phyloP scores from a whole-genome alignment of 2,113 vertebrate species.

The Alectura lathami region DNA sequence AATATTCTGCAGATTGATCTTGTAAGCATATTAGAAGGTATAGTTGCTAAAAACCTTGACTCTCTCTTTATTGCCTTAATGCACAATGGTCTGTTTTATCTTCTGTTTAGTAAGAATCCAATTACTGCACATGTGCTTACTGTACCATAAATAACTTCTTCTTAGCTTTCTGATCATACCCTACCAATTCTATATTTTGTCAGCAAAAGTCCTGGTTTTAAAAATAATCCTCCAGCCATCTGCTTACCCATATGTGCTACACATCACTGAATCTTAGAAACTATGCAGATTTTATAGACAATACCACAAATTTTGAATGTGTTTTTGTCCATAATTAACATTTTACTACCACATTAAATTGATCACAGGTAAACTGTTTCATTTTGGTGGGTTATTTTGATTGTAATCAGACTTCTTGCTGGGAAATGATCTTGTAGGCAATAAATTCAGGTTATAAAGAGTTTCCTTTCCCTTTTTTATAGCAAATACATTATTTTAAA shows the following conservation, averaged over 20 bases:
- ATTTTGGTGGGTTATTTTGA: slow-evolving; percentile 75
- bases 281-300: slow-evolving; percentile 63
- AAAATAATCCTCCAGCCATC: slow-evolving; percentile 75
- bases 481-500: slow-evolving; percentile 73
- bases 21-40: not conserved
- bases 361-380: slow-evolving; percentile 74
- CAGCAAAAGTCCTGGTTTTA: slow-evolving; percentile 73
- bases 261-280: slow-evolving; percentile 64
- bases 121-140: slow-evolving; percentile 27
- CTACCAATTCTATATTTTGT: slow-evolving; percentile 72
- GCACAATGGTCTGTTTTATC: slow-evolving; percentile 14
- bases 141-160: slow-evolving; percentile 58
- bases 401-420: slow-evolving; percentile 66
- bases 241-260: slow-evolving; percentile 67
- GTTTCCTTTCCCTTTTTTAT: slow-evolving; percentile 10
- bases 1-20: not conserved
- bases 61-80: not conserved
- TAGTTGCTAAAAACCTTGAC: not conserved
- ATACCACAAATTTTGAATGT: slow-evolving; percentile 46
- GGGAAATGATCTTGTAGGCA: slow-evolving; percentile 66
- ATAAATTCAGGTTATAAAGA: slow-evolving; percentile 69
- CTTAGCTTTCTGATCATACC: slow-evolving; percentile 64
- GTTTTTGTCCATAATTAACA: slow-evolving; percentile 66
- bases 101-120: slow-evolving; percentile 56
- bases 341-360: slow-evolving; percentile 74